phyloP scores from a whole-genome alignment of 1,140 invertebrate species.

The Drosophila varians region DNA sequence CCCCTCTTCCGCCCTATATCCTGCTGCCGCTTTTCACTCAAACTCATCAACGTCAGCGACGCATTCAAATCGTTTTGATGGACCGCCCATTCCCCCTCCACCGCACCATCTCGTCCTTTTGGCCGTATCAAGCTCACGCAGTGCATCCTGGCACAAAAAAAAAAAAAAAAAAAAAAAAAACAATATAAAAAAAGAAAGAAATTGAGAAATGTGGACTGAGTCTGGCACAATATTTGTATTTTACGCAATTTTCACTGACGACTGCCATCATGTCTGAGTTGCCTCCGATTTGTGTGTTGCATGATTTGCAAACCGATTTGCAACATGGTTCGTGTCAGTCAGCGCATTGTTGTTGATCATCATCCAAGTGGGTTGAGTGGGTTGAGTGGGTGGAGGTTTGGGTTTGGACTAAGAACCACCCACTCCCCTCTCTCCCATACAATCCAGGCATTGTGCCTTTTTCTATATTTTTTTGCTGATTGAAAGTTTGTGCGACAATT shows the following conservation, averaged over 20 bases:
- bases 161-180: conserved; percentile 44
- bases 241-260: conserved; percentile 79
- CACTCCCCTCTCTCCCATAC: conserved; percentile 17
- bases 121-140: conserved; percentile 37
- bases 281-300: conserved; percentile 33
- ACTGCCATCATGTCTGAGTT: conserved; percentile 45
- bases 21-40: conserved; percentile 77
- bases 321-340: conserved; percentile 75
- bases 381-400: conserved; percentile 5
- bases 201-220: conserved; percentile 35
- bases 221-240: conserved; percentile 81
- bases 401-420: conserved; percentile 23
- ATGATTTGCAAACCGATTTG: conserved; percentile 79
- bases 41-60: conserved; percentile 83
- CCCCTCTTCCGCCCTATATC: conserved; percentile 22
- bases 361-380: neutral
- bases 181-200: neutral
- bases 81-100: conserved; percentile 45
- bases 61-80: conserved; percentile 83
- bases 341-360: conserved; percentile 71
- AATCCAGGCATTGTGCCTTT: conserved; percentile 54
- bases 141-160: conserved; percentile 63
- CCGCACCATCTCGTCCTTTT: neutral
- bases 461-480: conserved; percentile 40
- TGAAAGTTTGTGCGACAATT: conserved; percentile 76